Evolutionary conservation across 2,888 invertebrate species (phyloP), one percentile per base, ranked within the genome.

Genomic region (Chesias legatella): DNA sequence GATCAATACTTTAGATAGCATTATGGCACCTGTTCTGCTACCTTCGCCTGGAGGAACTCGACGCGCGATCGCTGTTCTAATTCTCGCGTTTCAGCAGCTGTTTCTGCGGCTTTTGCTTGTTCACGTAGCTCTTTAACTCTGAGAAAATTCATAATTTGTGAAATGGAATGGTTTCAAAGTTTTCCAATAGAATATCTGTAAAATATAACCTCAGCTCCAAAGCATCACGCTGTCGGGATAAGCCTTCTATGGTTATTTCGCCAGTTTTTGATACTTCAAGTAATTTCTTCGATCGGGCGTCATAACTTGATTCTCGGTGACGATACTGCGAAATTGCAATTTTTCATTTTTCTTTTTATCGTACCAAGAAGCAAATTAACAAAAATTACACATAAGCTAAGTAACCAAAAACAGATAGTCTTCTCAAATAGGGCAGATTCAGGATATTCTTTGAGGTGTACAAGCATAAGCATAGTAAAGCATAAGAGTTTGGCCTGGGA

Each of bases 71-170:
- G 60, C 24, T 67, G 64, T 28, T 77, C 76, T 0, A 57, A 59
- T 28, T 65, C 60, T 0, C 67, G 69, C 5, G 20, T 8, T 6
- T 59, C 63, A 0, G 68, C 63, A 1, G 50, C 45, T n/a, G 47
- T 65, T 34, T 79, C 79, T 1, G 70, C 66, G 6, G 55, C 32
- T 25, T 72, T 71, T 1, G 67, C 61, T 48, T 72, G 72, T 24
- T 83, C 84, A 6, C 69, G 73, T 13, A 86, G 63, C 54, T 85
- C 86, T 48, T 79, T 83, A 1, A 85, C 84, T 53, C 86, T 86
- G 33, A 22, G 24, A 11, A 1, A 29, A 5, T 17, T 17, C 5
- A 33, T n/a, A 9, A 24, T 11, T 24, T 6, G 33, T 28, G 10
- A 21, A 27, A 20, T 11, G 8, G 21, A 11, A 10, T 11, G 10